Conservation (phyloP, 2,888 invertebrate species). For the Ferdinandea cuprea region DNA sequence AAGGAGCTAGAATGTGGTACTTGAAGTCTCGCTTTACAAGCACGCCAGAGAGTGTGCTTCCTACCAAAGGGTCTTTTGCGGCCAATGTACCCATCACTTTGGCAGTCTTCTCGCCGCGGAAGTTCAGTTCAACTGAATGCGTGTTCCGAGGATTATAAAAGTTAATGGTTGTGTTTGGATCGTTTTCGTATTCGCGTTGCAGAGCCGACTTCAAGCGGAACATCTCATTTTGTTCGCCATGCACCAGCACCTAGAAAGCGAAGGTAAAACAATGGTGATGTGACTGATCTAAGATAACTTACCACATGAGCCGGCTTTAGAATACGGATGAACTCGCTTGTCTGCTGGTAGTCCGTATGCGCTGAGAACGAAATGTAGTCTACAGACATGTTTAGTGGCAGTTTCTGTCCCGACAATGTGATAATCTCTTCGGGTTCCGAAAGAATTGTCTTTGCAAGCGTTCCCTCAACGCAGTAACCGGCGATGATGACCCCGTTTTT, state of each 20-base stretch:
- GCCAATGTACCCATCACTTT: conserved; percentile 98
- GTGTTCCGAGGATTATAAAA: conserved; percentile 99
- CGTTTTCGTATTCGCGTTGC: conserved; percentile 88
- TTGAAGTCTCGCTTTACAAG: conserved; percentile 98
- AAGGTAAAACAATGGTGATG: conserved; percentile 1
- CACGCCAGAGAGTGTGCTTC: conserved; percentile 93
- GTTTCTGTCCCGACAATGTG: conserved; percentile 96
- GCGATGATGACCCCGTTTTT: conserved; percentile 99
- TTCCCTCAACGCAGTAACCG: conserved; percentile 96
- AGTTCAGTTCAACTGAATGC: conserved; percentile 95
- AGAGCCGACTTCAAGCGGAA: conserved; percentile 96
- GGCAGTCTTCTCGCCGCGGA: conserved; percentile 98
- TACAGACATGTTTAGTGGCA: conserved; percentile 98
- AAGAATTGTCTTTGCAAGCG: conserved; percentile 95
- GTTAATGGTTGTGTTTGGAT: conserved; percentile 90
- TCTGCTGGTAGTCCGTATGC: conserved; percentile 89
- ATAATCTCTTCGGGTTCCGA: conserved; percentile 99
- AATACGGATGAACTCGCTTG: conserved; percentile 97
- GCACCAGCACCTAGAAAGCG: conserved; percentile 85
- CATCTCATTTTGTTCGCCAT: conserved; percentile 99
- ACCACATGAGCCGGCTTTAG: conserved; percentile 98
- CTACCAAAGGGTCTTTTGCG: conserved; percentile 90
- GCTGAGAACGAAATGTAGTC: conserved; percentile 99
- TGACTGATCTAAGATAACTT: conserved; percentile 19
- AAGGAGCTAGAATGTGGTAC: conserved; percentile 96